These are phyloP conservation scores for Oryzias javanicus DNA, from an alignment of 2,113 vertebrate species.

Conservation along the genomic window DNA sequence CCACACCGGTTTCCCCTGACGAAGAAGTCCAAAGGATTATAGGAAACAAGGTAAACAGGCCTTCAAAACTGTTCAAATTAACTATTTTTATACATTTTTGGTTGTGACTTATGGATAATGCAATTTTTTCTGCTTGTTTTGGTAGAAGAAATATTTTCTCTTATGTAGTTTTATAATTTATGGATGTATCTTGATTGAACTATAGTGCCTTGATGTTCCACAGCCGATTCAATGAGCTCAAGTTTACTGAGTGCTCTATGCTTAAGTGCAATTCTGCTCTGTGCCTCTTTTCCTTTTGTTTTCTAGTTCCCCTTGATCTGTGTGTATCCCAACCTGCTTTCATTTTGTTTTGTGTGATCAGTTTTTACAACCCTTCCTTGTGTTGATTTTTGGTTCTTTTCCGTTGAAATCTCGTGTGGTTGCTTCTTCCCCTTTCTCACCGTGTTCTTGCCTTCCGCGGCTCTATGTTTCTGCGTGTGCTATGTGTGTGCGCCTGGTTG, in stretches of 20 bases:
- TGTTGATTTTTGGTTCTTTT: constrained; percentile 3
- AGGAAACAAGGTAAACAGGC: constrained; percentile 76
- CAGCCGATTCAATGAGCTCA: constrained; percentile 33
- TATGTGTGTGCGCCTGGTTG: constrained; percentile 53
- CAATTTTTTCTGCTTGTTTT: too few relatives aligned
- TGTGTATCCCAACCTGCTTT: constrained; percentile 13
- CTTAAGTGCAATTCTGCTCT: constrained; percentile 32
- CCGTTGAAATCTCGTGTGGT: constrained; percentile 28
- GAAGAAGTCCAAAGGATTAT: constrained; percentile 89
- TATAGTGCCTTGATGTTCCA: constrained; percentile 16
- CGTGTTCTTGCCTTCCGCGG: constrained; percentile 53
- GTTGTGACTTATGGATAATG: not conserved
- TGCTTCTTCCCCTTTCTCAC: constrained; percentile 48
- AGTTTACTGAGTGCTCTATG: constrained; percentile 31
- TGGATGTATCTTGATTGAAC: constrained; percentile 17
- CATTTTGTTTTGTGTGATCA: constrained; percentile 1
- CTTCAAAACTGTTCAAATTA: constrained; percentile 1
- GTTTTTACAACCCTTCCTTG: not conserved
- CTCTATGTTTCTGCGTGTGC: constrained; percentile 61
- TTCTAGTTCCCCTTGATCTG: constrained; percentile 12
- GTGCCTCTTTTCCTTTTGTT: constrained; percentile 44
- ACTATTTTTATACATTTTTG: not conserved
- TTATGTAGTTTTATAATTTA: not conserved
- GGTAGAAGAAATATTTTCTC: too few relatives aligned
- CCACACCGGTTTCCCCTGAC: constrained; percentile 82